Conservation (phyloP, 2,888 invertebrate genomes). For the Nomada ruficornis region DNA sequence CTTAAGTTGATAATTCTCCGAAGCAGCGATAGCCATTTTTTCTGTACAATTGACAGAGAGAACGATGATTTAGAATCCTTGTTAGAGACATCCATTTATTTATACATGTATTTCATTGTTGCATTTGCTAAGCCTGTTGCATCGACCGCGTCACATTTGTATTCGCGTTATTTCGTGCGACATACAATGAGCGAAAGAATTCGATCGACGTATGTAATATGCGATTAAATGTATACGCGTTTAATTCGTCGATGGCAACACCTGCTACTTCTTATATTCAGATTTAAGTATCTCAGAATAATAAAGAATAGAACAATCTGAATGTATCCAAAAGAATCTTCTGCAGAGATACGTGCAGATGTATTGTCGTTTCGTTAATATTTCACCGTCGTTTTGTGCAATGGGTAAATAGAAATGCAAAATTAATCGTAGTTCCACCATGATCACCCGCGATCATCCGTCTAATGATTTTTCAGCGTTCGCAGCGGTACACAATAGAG, state of each 20-base stretch:
- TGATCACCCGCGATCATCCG: background rate
- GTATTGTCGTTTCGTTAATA: background rate
- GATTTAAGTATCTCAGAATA: too few relatives aligned
- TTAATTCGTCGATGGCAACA: too few relatives aligned
- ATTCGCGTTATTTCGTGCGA: background rate
- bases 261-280: too few relatives aligned
- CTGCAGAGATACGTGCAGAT: background rate
- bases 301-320: background rate
- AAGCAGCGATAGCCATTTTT: constrained; percentile 85
- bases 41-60: constrained; percentile 63
- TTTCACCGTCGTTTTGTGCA: background rate
- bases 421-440: background rate
- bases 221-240: background rate
- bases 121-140: constrained; percentile 59
- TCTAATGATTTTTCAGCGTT: background rate
- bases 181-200: background rate
- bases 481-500: background rate
- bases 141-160: constrained; percentile 1
- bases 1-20: constrained; percentile 94
- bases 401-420: background rate
- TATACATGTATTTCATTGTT: constrained; percentile 4
- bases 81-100: background rate
- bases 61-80: background rate
- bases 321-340: background rate
- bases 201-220: background rate